Conservation (phyloP, 2,888 invertebrate species). For the Caenorhabditis zanzibari region DNA sequence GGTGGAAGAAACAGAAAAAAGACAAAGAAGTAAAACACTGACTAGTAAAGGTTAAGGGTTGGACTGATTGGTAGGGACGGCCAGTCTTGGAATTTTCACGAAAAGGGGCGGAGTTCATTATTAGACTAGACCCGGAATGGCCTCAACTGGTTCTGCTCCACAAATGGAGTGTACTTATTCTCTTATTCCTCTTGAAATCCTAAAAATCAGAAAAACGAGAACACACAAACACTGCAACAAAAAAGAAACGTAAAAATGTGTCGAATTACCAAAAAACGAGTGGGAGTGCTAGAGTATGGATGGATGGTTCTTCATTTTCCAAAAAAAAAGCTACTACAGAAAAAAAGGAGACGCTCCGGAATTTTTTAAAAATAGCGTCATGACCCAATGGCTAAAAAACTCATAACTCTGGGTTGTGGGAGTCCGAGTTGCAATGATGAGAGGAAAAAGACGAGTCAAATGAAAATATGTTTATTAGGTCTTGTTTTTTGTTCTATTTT, state of each 20-base stretch:
- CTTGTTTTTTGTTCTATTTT: conserved; percentile 25
- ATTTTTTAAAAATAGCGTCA: conserved; percentile 25
- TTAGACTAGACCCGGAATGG: not conserved
- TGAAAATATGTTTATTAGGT: conserved; percentile 35
- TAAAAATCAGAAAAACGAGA: conserved; percentile 44
- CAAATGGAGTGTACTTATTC: conserved; percentile 22
- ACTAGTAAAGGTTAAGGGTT: conserved; percentile 15
- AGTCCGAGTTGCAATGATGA: conserved; percentile 26
- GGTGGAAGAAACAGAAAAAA: conserved; percentile 12
- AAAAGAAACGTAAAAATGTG: conserved; percentile 31
- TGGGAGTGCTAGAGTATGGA: conserved; percentile 15
- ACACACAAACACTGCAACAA: conserved; percentile 17
- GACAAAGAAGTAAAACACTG: conserved; percentile 1
- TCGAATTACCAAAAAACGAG: conserved; percentile 47
- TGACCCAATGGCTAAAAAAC: conserved; percentile 20
- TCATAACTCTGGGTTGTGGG: conserved; percentile 35
- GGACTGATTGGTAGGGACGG: conserved; percentile 32
- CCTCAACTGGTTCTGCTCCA: conserved; percentile 5
- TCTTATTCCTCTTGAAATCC: conserved; percentile 17
- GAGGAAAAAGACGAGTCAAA: conserved; percentile 15
- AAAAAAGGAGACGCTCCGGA: not conserved
- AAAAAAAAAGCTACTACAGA: conserved; percentile 20
- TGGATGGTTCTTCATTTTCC: conserved; percentile 24
- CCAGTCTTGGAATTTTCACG: conserved; percentile 27
- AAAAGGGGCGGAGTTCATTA: conserved; percentile 43